Conservation (phyloP, 1,140 invertebrate genomes). For the Drosophila murphyi region DNA sequence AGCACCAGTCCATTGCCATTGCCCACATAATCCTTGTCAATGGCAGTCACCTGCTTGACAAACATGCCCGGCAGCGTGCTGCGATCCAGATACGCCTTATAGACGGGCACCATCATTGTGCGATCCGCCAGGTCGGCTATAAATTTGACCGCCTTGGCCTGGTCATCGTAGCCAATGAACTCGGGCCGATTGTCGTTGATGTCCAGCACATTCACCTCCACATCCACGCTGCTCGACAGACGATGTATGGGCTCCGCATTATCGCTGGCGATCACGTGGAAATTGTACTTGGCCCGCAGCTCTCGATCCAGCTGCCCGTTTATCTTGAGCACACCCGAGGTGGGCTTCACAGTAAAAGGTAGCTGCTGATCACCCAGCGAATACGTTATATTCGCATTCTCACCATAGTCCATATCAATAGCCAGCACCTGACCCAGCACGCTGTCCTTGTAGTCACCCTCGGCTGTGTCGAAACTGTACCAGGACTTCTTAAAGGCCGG, state of each 20-base stretch:
- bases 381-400: conserved; percentile 91
- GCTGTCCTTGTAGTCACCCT: conserved; percentile 89
- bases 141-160: conserved; percentile 73
- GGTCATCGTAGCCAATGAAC: conserved; percentile 90
- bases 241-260: conserved; percentile 87
- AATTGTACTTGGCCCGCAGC: conserved; percentile 88
- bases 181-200: conserved; percentile 91
- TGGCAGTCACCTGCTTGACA: conserved; percentile 90
- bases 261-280: conserved; percentile 91
- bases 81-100: conserved; percentile 89
- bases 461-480: conserved; percentile 93
- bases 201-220: conserved; percentile 92
- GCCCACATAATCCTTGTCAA: conserved; percentile 92
- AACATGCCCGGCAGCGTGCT: conserved; percentile 89
- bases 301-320: conserved; percentile 93
- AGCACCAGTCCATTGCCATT: conserved; percentile 93
- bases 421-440: conserved; percentile 91
- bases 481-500: conserved; percentile 92
- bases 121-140: conserved; percentile 67
- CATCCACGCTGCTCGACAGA: conserved; percentile 89
- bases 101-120: conserved; percentile 86
- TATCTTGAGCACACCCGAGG: conserved; percentile 91
- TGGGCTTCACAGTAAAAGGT: conserved; percentile 90
- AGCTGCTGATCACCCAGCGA: conserved; percentile 87
- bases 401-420: conserved; percentile 90